phyloP scores from a whole-genome alignment of 2,888 invertebrate species.

The Plusia festucae region DNA sequence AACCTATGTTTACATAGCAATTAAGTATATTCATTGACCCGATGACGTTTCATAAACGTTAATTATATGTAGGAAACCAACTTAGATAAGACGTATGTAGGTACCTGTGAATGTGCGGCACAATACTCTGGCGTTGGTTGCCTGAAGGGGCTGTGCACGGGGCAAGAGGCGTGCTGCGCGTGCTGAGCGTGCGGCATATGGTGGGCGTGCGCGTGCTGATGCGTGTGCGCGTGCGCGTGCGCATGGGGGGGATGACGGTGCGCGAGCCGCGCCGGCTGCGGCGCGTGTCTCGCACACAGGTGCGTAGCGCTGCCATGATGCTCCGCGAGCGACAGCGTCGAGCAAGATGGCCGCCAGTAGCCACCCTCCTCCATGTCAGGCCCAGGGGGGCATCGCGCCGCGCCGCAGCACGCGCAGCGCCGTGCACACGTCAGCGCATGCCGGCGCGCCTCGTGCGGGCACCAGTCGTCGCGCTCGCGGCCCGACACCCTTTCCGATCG shows the following conservation, averaged over 20 bases:
- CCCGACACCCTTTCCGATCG: slow-evolving; percentile 87
- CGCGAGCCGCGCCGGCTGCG: slow-evolving; percentile 79
- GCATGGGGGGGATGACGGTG: slow-evolving; percentile 83
- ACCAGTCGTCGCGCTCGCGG: slow-evolving; percentile 88
- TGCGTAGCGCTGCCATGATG: slow-evolving; percentile 85
- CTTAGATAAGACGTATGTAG: not conserved
- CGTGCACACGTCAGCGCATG: slow-evolving; percentile 88
- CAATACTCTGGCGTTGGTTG: slow-evolving; percentile 88
- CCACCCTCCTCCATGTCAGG: slow-evolving; percentile 88
- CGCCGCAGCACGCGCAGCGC: slow-evolving; percentile 89
- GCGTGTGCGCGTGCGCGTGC: slow-evolving; percentile 78
- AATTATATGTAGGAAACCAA: not conserved
- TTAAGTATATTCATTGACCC: not conserved
- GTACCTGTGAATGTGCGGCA: slow-evolving; percentile 86
- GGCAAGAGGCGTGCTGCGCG: slow-evolving; percentile 88
- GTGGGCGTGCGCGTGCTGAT: slow-evolving; percentile 85
- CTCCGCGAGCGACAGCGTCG: slow-evolving; percentile 86
- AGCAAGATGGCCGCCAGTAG: slow-evolving; percentile 87
- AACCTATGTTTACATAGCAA: not conserved
- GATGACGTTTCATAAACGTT: not conserved
- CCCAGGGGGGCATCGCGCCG: slow-evolving; percentile 85
- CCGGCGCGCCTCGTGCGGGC: slow-evolving; percentile 88
- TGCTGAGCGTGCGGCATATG: slow-evolving; percentile 78
- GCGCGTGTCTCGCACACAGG: slow-evolving; percentile 84
- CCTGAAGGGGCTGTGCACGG: slow-evolving; percentile 93